These are phyloP conservation scores for Rhagologus leucostigma DNA, from an alignment of 2,113 vertebrate genomes.

Conservation along the genomic window DNA sequence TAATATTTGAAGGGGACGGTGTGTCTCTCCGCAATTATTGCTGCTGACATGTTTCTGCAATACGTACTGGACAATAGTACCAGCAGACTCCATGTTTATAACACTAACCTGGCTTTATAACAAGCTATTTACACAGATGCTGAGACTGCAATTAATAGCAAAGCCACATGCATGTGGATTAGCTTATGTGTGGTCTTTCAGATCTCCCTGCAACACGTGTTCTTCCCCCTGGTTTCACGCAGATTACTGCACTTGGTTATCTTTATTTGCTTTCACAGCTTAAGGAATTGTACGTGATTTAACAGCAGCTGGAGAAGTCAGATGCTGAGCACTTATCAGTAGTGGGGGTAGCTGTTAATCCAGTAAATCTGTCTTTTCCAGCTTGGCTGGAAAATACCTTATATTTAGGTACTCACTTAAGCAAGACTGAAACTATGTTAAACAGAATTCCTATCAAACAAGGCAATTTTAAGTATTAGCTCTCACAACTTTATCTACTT, in stretches of 20 bases:
- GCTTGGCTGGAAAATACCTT: background rate
- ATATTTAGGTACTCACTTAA: background rate
- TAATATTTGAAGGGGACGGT: background rate
- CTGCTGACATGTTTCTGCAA: background rate
- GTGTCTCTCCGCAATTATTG: background rate
- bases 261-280: conserved; percentile 14
- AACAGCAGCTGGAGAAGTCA: background rate
- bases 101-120: background rate
- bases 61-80: background rate
- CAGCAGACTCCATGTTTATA: background rate
- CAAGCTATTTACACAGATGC: background rate
- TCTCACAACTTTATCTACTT: background rate
- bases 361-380: conserved; percentile 18
- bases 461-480: background rate
- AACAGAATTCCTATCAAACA: background rate
- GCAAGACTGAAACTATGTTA: background rate
- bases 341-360: background rate
- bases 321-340: conserved; percentile 1
- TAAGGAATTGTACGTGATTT: background rate
- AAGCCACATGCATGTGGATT: background rate
- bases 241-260: background rate
- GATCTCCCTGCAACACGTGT: background rate
- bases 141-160: background rate
- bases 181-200: background rate
- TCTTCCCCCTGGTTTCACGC: background rate